phyloP scores from a whole-genome alignment of 2,888 invertebrate species.

The Brenthis daphne region DNA sequence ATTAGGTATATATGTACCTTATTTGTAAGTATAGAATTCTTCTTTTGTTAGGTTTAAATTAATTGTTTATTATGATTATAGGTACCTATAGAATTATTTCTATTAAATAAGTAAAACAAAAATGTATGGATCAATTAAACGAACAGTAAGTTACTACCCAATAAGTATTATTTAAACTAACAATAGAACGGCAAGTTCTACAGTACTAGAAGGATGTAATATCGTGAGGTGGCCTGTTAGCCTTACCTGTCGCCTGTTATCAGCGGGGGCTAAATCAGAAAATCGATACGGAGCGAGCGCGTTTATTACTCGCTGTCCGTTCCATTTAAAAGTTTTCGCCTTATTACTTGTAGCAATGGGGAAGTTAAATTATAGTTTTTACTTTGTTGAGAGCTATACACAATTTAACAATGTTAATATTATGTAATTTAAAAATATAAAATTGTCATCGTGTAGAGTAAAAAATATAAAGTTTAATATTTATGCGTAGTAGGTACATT shows the following conservation, averaged over 20 bases:
- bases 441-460: too few relatives aligned
- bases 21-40: not conserved
- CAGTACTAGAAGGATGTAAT: slow-evolving; percentile 21
- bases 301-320: slow-evolving; percentile 55
- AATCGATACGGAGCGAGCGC: slow-evolving; percentile 68
- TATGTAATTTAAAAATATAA: not conserved
- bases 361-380: slow-evolving; percentile 47
- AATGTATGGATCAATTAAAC: too few relatives aligned
- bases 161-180: not conserved
- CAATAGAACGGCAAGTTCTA: not conserved
- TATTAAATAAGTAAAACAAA: too few relatives aligned
- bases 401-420: not conserved
- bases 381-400: slow-evolving; percentile 11
- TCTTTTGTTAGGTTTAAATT: too few relatives aligned
- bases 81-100: too few relatives aligned
- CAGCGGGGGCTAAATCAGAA: slow-evolving; percentile 76
- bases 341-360: slow-evolving; percentile 33
- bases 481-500: too few relatives aligned
- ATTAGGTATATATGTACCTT: not conserved
- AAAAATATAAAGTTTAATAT: too few relatives aligned
- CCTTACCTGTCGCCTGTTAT: slow-evolving; percentile 63
- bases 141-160: too few relatives aligned
- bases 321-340: slow-evolving; percentile 55
- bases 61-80: too few relatives aligned
- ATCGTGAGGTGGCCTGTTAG: slow-evolving; percentile 29